Conservation (phyloP, 2,113 vertebrate species). For the Ameiurus melas region DNA sequence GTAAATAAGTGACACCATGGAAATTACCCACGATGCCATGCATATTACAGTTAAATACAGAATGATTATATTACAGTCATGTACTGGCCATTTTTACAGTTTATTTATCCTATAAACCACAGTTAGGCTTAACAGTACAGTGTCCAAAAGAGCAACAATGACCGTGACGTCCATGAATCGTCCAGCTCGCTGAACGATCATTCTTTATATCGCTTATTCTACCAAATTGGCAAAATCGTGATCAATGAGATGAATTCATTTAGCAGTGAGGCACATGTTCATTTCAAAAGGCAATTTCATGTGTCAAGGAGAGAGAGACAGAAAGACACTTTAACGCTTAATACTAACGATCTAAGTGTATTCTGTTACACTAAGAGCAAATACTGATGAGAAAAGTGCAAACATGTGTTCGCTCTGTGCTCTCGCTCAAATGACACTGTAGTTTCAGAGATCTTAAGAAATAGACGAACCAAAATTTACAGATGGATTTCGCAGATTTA, state of each 20-base stretch:
- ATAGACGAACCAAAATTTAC: background rate
- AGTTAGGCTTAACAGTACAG: no score
- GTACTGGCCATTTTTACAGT: no score
- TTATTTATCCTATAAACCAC: no score
- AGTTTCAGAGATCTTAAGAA: background rate
- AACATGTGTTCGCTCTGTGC: background rate
- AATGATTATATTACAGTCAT: no score
- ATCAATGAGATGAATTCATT: background rate
- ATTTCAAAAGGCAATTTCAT: constrained; percentile 24
- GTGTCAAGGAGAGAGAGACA: background rate
- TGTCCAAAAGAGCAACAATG: background rate
- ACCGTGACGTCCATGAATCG: background rate
- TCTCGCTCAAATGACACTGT: background rate
- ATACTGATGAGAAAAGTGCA: background rate
- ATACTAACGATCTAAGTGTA: background rate
- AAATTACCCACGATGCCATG: no score
- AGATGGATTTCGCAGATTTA: background rate
- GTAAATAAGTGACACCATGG: no score
- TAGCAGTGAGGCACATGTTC: background rate
- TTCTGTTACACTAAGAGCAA: background rate
- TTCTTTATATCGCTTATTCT: background rate
- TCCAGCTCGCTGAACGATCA: background rate
- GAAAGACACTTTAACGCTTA: background rate
- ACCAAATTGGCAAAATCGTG: constrained; percentile 4
- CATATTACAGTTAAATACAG: no score